Evolutionary conservation across 2,888 invertebrate genomes (phyloP), one percentile per base, ranked within the genome.

Genomic region (Diaprepes abbreviatus): DNA sequence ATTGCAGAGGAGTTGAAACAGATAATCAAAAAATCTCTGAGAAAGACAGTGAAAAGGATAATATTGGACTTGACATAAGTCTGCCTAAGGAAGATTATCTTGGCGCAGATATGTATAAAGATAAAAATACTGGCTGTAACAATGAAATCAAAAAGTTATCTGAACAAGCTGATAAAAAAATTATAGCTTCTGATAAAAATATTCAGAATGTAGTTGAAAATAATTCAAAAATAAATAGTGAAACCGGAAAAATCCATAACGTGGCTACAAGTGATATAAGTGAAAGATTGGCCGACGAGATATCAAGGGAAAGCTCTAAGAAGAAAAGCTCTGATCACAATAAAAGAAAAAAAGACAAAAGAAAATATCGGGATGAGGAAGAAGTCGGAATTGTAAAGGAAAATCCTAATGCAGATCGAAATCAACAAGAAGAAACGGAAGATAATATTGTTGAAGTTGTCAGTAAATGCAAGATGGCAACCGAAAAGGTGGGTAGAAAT

Each of bases 241-340:
- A 24, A 43, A 45, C n/a, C 12, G 19, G 17, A 33, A 48, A 60
- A 48, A 17, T 48, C 17, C 17, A 38, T 5, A 17, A 58, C 17
- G 5, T 17, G 9, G 21, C 28, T 24, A 12, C 12, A 21, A 40
- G 14, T 17, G 40, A 17, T 16, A 40, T 7, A 14, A 3, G 14
- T 7, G 40, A 16, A 17, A 14, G 3, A 17, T 14, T 9, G n/a
- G n/a, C n/a, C n/a, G n/a, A n/a, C n/a, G n/a, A n/a, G n/a, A n/a
- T n/a, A n/a, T n/a, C n/a, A n/a, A n/a, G n/a, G n/a, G n/a, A n/a
- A 40, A 17, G 9, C 12, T 16, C 17, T 5, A 16, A 40, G 7
- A 6, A 40, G 5, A 24, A 24, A 4, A 5, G 24, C 5, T 24
- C 24, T 24, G 24, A 24, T 4, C 5, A 3, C 5, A 24, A 24